Conservation (phyloP, 2,888 invertebrate genomes). For the Chorisops tibialis region DNA sequence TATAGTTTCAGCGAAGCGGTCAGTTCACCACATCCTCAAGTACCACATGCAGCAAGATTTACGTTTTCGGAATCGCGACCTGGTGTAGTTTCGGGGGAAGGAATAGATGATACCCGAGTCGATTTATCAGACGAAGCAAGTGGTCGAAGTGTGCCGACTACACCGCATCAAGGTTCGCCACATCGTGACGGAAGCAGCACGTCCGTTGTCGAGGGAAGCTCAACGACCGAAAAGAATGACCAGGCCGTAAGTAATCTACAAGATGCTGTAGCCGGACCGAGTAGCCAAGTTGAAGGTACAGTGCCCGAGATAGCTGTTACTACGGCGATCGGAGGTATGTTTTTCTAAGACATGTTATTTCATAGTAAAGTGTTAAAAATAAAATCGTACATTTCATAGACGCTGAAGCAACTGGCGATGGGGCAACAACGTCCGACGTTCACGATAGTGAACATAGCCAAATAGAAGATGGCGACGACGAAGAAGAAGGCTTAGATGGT, state of each 20-base stretch:
- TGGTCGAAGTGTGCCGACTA: slow-evolving; percentile 66
- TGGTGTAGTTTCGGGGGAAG: slow-evolving; percentile 49
- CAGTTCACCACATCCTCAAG: slow-evolving; percentile 82
- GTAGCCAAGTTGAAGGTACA: slow-evolving; percentile 29
- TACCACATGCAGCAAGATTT: slow-evolving; percentile 62
- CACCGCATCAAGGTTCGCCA: slow-evolving; percentile 64
- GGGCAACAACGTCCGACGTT: slow-evolving; percentile 53
- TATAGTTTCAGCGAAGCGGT: slow-evolving; percentile 84
- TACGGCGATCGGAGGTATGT: slow-evolving; percentile 30
- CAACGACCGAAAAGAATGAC: slow-evolving; percentile 48
- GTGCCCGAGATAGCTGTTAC: slow-evolving; percentile 35
- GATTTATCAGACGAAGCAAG: slow-evolving; percentile 58
- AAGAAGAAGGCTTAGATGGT: slow-evolving; percentile 52
- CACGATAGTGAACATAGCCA: slow-evolving; percentile 47
- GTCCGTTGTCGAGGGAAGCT: slow-evolving; percentile 38
- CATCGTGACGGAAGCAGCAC: slow-evolving; percentile 4
- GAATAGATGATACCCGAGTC: slow-evolving; percentile 72
- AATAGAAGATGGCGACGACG: slow-evolving; percentile 43
- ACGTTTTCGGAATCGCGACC: slow-evolving; percentile 59
- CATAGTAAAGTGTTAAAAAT: background rate
- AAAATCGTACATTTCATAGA: slow-evolving; percentile 8
- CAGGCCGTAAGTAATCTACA: slow-evolving; percentile 44
- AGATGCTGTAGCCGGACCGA: slow-evolving; percentile 42
- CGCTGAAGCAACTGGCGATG: slow-evolving; percentile 48
- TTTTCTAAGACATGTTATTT: background rate